Evolutionary conservation across 1,140 invertebrate species (phyloP).

Genomic region (Leptinotarsa texana): DNA sequence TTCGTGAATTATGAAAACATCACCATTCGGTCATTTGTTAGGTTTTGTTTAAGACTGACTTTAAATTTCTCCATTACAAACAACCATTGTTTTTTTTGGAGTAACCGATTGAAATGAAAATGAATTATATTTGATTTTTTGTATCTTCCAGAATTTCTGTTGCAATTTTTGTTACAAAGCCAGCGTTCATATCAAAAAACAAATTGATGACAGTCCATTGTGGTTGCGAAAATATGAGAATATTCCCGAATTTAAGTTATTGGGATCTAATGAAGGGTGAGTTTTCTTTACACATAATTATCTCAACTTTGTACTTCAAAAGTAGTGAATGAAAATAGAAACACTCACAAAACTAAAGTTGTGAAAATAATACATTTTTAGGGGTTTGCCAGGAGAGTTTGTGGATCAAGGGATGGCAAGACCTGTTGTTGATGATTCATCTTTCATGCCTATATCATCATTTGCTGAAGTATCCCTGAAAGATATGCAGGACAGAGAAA

Average conservation of each 20-base stretch:
- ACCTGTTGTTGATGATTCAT: conserved; percentile 31
- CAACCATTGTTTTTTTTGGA: background rate
- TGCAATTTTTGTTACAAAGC: conserved; percentile 79
- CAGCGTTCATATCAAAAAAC: conserved; percentile 75
- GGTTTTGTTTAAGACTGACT: background rate
- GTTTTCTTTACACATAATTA: conserved; percentile 17
- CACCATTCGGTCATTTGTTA: background rate
- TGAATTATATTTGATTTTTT: background rate
- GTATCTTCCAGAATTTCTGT: conserved; percentile 72
- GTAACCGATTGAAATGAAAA: background rate
- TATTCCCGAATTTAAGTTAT: conserved; percentile 64
- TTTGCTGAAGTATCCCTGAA: conserved; percentile 49
- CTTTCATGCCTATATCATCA: conserved; percentile 47
- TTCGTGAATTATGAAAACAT: background rate
- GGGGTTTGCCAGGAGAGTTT: conserved; percentile 54
- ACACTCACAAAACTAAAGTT: background rate
- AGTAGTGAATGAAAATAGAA: conserved; percentile 13
- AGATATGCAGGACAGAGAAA: conserved; percentile 43
- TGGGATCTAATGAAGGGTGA: conserved; percentile 52
- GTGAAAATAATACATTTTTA: conserved; percentile 18
- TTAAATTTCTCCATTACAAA: background rate
- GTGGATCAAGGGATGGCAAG: conserved; percentile 52
- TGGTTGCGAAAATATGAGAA: conserved; percentile 78
- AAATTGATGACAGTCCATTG: conserved; percentile 78
- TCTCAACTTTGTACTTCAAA: conserved; percentile 15